Evolutionary conservation across 2,888 invertebrate genomes (phyloP).

Genomic region (Bombyx huttoni): DNA sequence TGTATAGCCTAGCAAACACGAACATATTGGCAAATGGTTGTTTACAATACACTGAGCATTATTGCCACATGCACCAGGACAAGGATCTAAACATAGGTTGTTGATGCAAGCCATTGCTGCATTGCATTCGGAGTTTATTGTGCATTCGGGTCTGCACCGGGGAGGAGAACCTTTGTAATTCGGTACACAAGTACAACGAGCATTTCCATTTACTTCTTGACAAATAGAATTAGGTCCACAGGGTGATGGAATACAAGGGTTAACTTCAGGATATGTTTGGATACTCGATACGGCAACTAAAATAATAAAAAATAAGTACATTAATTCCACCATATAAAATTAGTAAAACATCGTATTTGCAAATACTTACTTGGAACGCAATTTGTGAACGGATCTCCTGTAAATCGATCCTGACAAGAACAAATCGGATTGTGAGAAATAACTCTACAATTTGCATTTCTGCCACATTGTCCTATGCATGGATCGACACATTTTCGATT

Average conservation of each 20-base stretch:
- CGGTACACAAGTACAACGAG: slow-evolving; percentile 79
- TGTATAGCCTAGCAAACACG: slow-evolving; percentile 76
- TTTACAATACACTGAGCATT: slow-evolving; percentile 82
- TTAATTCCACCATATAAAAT: no score
- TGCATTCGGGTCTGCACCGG: slow-evolving; percentile 82
- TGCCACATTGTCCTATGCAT: slow-evolving; percentile 84
- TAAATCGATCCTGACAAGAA: slow-evolving; percentile 78
- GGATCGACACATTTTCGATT: slow-evolving; percentile 85
- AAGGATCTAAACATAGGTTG: slow-evolving; percentile 82
- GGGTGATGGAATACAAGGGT: slow-evolving; percentile 81
- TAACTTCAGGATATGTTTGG: slow-evolving; percentile 25
- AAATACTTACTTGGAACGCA: slow-evolving; percentile 62
- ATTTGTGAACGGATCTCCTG: slow-evolving; percentile 83
- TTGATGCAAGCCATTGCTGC: slow-evolving; percentile 79
- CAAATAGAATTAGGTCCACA: slow-evolving; percentile 86
- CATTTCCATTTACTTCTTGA: slow-evolving; percentile 75
- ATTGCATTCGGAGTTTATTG: slow-evolving; percentile 79
- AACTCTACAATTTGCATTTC: slow-evolving; percentile 84
- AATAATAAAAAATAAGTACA: neutral
- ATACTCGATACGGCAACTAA: neutral
- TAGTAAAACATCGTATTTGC: no score
- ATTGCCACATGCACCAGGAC: slow-evolving; percentile 82
- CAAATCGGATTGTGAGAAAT: slow-evolving; percentile 88
- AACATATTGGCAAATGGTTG: slow-evolving; percentile 79
- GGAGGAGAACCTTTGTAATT: slow-evolving; percentile 84